Percentiles rank a stretch among this genome's conserved stretches.
These are phyloP conservation scores for Diadegma fenestrale DNA, from an alignment of 2,888 invertebrate species.

Conservation along the genomic window DNA sequence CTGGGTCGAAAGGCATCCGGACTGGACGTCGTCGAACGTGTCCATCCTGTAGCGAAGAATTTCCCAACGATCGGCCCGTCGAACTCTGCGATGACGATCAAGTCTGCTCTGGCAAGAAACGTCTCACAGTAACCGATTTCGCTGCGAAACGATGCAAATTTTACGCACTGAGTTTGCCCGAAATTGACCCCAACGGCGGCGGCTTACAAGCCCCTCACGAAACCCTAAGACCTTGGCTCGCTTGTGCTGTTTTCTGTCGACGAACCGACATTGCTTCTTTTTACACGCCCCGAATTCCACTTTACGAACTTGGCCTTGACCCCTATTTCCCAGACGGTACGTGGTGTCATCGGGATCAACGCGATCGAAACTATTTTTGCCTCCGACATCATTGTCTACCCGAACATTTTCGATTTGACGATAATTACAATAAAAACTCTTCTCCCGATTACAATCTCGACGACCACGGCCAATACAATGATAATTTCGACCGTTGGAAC, in stretches of 20 bases:
- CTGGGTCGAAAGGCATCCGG: background rate
- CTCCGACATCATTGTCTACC: slow-evolving; percentile 91
- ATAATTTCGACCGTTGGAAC: background rate
- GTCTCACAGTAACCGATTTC: background rate
- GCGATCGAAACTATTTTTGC: slow-evolving; percentile 89
- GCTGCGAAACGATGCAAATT: slow-evolving; percentile 86
- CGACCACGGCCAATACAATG: background rate
- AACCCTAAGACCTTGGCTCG: slow-evolving; percentile 91
- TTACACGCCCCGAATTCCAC: slow-evolving; percentile 91
- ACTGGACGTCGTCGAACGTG: background rate
- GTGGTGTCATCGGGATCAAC: slow-evolving; percentile 89
- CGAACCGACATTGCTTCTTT: slow-evolving; percentile 88
- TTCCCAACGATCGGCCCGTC: background rate
- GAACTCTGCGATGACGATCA: background rate
- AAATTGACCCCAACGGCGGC: slow-evolving; percentile 88
- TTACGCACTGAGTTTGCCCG: slow-evolving; percentile 87
- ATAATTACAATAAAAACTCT: slow-evolving; percentile 65
- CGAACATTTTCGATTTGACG: slow-evolving; percentile 84
- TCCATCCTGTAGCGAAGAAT: background rate
- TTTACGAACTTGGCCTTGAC: slow-evolving; percentile 90
- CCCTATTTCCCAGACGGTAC: slow-evolving; percentile 92
- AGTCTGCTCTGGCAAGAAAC: background rate
- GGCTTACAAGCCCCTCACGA: slow-evolving; percentile 92
- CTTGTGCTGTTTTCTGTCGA: slow-evolving; percentile 92
- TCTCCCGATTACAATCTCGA: background rate